Percentiles rank a stretch among this genome's conserved stretches.
Conservation (phyloP, 2,797 vertebrate species). For the Philypnodon macrostomus region DNA sequence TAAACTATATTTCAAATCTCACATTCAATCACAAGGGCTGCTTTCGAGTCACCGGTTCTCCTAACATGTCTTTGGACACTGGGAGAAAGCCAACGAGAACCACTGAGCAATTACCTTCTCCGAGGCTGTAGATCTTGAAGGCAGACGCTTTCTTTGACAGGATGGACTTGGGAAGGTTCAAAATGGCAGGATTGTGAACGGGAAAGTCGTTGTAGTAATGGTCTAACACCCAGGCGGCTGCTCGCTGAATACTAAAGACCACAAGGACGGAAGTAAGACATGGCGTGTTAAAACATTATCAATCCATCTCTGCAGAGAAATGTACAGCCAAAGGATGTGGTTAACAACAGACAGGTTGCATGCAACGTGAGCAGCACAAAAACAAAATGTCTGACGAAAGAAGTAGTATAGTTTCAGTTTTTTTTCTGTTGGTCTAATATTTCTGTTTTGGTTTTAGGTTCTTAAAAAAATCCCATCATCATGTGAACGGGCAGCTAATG, state of each 20-base stretch:
- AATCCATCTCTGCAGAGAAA: accelerated
- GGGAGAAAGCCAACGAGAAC: too few relatives aligned
- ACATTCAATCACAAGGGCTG: too few relatives aligned
- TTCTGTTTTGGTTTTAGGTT: too few relatives aligned
- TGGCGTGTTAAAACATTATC: background rate
- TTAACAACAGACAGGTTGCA: too few relatives aligned
- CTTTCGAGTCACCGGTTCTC: too few relatives aligned
- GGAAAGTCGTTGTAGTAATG: constrained; percentile 95
- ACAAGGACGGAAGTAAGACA: background rate
- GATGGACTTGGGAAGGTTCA: constrained; percentile 93
- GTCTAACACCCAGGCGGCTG: constrained; percentile 90
- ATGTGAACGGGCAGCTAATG: too few relatives aligned
- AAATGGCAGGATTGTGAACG: constrained; percentile 89
- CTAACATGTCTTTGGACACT: too few relatives aligned
- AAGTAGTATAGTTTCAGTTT: too few relatives aligned
- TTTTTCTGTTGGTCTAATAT: too few relatives aligned
- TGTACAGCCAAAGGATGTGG: constrained; percentile 20
- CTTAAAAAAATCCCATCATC: too few relatives aligned
- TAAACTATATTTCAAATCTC: too few relatives aligned
- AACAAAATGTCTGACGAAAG: too few relatives aligned
- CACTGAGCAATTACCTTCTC: constrained; percentile 78
- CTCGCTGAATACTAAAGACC: constrained; percentile 85
- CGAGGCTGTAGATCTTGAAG: constrained; percentile 93
- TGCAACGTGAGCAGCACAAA: background rate
- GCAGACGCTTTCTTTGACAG: constrained; percentile 93